Evolutionary conservation across 2,888 invertebrate species (phyloP).

Genomic region (Phanerotoma sp.): DNA sequence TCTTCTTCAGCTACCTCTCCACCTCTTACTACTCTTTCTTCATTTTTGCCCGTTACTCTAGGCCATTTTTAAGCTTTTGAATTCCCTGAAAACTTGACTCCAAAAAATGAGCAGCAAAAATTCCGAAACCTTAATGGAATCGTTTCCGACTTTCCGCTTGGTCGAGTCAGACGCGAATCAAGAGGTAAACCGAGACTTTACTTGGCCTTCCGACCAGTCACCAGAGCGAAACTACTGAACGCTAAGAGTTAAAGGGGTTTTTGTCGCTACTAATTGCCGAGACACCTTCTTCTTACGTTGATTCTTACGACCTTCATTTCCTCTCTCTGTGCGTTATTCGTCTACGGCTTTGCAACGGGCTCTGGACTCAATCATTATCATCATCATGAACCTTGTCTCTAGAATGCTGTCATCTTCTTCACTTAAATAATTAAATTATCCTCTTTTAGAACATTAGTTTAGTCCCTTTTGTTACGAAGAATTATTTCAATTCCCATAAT

Average conservation of each 20-base stretch:
- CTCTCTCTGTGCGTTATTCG: too few relatives aligned
- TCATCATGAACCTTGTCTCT: too few relatives aligned
- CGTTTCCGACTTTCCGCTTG: constrained; percentile 16
- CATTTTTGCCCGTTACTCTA: too few relatives aligned
- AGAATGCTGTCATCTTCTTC: too few relatives aligned
- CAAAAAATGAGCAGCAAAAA: not conserved
- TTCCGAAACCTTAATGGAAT: constrained; percentile 11
- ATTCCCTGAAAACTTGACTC: not conserved
- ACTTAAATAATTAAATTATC: too few relatives aligned
- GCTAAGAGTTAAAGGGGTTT: too few relatives aligned
- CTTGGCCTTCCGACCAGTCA: constrained; percentile 3
- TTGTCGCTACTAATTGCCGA: constrained; percentile 37
- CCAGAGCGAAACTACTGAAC: constrained; percentile 22
- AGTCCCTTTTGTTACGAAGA: too few relatives aligned
- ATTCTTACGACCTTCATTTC: constrained; percentile 14
- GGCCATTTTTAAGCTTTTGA: not conserved
- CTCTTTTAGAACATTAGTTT: too few relatives aligned
- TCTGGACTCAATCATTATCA: too few relatives aligned
- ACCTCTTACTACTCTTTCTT: constrained; percentile 32
- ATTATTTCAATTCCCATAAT: too few relatives aligned
- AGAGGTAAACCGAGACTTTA: not conserved
- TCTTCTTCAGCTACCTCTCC: constrained; percentile 33
- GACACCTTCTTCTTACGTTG: constrained; percentile 34
- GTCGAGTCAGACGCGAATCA: constrained; percentile 10
- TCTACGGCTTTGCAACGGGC: too few relatives aligned